phyloP scores from a whole-genome alignment of 2,113 vertebrate genomes.

The Dromiciops gliroides region DNA sequence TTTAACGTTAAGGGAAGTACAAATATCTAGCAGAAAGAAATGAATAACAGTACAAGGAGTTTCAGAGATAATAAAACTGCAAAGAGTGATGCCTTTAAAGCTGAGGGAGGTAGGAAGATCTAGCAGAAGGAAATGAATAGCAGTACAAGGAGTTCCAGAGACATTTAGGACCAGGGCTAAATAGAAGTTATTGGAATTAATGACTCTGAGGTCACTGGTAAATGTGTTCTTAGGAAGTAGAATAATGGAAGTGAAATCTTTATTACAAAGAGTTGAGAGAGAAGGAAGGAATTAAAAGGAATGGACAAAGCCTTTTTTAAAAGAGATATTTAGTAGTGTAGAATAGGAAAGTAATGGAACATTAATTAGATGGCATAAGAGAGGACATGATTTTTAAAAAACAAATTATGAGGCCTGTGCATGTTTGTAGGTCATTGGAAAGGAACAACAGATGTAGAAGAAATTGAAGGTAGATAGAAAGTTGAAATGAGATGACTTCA shows the following conservation, averaged over 20 bases:
- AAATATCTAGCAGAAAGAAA: neutral
- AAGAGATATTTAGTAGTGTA: neutral
- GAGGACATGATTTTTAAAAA: neutral
- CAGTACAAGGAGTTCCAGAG: neutral
- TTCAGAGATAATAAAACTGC: neutral
- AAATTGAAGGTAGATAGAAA: neutral
- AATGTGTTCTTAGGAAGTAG: neutral
- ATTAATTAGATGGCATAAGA: neutral
- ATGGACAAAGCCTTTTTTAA: neutral
- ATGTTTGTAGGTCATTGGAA: neutral
- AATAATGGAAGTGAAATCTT: neutral
- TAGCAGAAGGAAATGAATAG: neutral
- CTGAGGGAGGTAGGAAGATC: neutral
- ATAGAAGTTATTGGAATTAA: neutral
- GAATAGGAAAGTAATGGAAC: neutral
- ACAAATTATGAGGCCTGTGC: neutral
- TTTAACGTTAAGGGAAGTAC: neutral
- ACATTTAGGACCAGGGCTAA: neutral
- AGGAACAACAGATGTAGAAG: neutral
- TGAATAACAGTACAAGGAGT: neutral
- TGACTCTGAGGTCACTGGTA: neutral
- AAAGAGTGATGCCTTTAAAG: neutral
- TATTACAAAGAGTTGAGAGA: neutral
- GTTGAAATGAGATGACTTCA: neutral
- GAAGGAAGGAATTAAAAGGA: neutral